Evolutionary conservation across 1,140 invertebrate genomes (phyloP), one percentile per base, ranked within the genome.

Genomic region (Micrasema longulum): DNA sequence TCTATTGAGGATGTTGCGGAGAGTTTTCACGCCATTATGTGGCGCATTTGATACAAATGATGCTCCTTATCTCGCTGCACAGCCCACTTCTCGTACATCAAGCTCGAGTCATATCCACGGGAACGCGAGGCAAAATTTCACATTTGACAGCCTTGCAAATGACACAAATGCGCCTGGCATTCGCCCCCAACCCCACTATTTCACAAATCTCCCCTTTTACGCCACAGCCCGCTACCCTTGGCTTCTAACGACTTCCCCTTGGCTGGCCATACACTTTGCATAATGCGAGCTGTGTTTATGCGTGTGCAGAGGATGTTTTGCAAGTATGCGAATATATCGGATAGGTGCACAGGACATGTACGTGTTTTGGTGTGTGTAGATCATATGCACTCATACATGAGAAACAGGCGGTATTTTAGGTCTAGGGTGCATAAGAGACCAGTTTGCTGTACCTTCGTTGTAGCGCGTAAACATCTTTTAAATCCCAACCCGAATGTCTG

Each of bases 201-300:
- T 31, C 26, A 31, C 26, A 2, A 9, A 2, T 14, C 57, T 20
- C 14, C 38, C 55, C 2, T 26, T 3, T n/a, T 20, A 52, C 23
- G 10, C 26, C 50, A 20, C 48, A 4, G 48, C 48, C 45, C 66
- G 67, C 47, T 62, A 73, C 43, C 72, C 72, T 73, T 73, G 52
- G 53, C 65, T 75, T 16, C 67, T 75, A 72, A 75, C 74, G 74
- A 75, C 74, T 75, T 75, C 69, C 74, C 69, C 74, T 75, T 72
- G 63, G 47, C 60, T 71, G 63, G 55, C 64, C 47, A 69, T 71
- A 71, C 69, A 75, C 74, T 75, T 72, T 65, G 66, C 63, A 45
- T 65, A 64, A 53, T 71, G 43, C 55, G 62, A 60, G 50, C 57
- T 22, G 26, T 71, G 11, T 55, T 31, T 55, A 45, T 64, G 57